Evolutionary conservation across 2,888 invertebrate species (phyloP), one percentile per base, ranked within the genome.

Genomic region (Endomychus coccineus): DNA sequence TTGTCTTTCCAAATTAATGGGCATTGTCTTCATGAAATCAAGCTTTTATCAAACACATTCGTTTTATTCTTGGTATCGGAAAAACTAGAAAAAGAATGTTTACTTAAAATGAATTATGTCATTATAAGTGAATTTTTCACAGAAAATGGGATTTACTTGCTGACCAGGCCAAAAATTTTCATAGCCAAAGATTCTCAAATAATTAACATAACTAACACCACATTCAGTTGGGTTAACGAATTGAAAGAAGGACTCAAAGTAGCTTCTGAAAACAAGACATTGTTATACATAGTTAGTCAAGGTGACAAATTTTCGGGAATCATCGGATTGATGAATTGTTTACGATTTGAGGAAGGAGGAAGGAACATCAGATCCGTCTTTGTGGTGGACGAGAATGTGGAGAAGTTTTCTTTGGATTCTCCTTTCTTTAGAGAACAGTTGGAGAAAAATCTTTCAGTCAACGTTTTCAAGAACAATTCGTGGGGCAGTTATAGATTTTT

Each of bases 401-500:
- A 47, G 16, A 34, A 31, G 9, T 54, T 56, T 36, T 45, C 47
- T 2, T 16, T 46, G 0, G 41, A 46, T 13, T 41, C 46, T 3
- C 36, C 45, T 4, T 49, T 50, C 24, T 55, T 45, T 34, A 27
- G 30, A 4, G 28, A 45, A 12, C 54, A 54, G 37, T 17, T 55
- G 2, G 36, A 32, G 9, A 55, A 51, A 28, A 46, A 54, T 30
- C 33, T 56, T 7, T 39, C 46, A 1, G 46, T 50, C 16, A 56
- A 56, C 37, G 44, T 56, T 12, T 43, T 43, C 21, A 43, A 40
- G 15, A 41, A 51, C 11, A 44, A 42, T 4, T 24, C 29, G 7
- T 56, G 56, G 56, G 56, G 55, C n/a, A 51, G 49, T 10, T 51
- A 45, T n/a, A 48, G 50, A 4, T 43, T 46, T 31, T 16, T 50